A percentile compares a stretch with the other conserved stretches of the same genome.
Conservation (phyloP, 1,140 invertebrate genomes). For the Orchesella cincta region DNA sequence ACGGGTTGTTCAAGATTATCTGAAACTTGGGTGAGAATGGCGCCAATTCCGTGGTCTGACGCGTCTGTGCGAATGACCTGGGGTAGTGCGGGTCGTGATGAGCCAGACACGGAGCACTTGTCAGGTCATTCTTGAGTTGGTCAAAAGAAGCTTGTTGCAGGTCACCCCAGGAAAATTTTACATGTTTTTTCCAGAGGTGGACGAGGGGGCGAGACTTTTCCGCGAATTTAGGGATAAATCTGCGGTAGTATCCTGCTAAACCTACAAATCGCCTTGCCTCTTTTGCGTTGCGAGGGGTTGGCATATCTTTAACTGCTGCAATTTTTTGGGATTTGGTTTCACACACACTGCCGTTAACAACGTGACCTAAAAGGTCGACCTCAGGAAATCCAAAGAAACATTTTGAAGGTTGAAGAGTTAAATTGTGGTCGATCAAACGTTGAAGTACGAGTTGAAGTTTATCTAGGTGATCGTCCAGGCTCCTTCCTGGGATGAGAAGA, state of each 20-base stretch:
- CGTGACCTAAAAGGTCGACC: not conserved
- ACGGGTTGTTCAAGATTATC: constrained; percentile 53
- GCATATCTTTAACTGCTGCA: not conserved
- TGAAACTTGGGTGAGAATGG: constrained; percentile 57
- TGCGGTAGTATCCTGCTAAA: not conserved
- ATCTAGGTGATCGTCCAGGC: not conserved
- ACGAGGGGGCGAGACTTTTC: not conserved
- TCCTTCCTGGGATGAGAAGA: not conserved
- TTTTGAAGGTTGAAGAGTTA: not conserved
- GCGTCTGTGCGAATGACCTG: constrained; percentile 59
- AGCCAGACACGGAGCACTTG: constrained; percentile 21
- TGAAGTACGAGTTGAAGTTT: not conserved
- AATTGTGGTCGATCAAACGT: not conserved
- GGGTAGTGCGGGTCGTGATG: constrained; percentile 47
- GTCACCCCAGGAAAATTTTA: not conserved
- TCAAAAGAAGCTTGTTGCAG: not conserved
- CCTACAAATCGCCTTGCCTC: not conserved
- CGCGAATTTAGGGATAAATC: not conserved
- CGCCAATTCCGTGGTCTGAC: constrained; percentile 58
- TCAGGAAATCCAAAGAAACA: not conserved
- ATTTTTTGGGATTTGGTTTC: not conserved
- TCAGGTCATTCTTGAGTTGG: not conserved
- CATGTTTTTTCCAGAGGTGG: not conserved
- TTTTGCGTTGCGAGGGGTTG: not conserved
- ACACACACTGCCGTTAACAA: not conserved